These are phyloP conservation scores for Alfaro cultratus DNA, from an alignment of 2,797 vertebrate genomes.

Conservation along the genomic window DNA sequence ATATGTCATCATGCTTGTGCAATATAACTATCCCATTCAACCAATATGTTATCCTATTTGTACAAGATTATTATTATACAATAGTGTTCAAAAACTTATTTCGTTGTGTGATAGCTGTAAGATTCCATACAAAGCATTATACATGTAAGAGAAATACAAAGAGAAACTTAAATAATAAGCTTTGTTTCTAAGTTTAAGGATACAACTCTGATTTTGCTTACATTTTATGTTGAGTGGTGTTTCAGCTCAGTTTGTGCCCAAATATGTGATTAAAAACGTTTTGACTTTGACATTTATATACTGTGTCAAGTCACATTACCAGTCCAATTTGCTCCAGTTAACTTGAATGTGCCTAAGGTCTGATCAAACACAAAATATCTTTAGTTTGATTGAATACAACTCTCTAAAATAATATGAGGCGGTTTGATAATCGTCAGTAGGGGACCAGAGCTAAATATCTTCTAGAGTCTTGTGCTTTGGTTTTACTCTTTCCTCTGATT, in stretches of 20 bases:
- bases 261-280: neutral
- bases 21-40: no score
- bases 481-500: constrained; percentile 52
- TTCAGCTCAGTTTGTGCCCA: neutral
- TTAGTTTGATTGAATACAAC: constrained; percentile 51
- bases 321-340: constrained; percentile 25
- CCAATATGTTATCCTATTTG: no score
- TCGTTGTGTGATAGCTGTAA: no score
- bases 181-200: neutral
- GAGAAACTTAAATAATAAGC: neutral
- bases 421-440: constrained; percentile 42
- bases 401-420: constrained; percentile 44
- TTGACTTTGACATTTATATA: neutral
- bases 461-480: constrained; percentile 42
- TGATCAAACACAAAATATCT: constrained; percentile 39
- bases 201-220: neutral
- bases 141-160: neutral
- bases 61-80: no score
- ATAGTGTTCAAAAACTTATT: no score
- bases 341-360: constrained; percentile 28
- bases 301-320: constrained; percentile 33
- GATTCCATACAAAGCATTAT: neutral
- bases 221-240: neutral
- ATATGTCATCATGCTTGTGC: no score
- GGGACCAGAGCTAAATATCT: constrained; percentile 54